phyloP scores from a whole-genome alignment of 1,140 invertebrate genomes.

The Ruditapes philippinarum region DNA sequence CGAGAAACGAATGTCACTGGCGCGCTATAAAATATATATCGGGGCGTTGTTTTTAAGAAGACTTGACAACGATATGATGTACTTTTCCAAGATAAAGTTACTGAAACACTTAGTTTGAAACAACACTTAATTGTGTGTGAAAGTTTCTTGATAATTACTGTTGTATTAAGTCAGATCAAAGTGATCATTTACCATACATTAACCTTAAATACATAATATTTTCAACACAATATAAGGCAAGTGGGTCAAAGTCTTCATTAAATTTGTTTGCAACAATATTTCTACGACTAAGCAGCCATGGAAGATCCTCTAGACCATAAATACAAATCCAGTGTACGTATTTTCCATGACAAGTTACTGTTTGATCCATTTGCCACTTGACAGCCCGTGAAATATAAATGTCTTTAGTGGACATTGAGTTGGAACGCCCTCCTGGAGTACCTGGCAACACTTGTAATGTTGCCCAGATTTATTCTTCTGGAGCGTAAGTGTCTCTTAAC shows the following conservation, averaged over 20 bases:
- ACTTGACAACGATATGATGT: too few relatives aligned
- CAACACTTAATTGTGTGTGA: too few relatives aligned
- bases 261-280: conserved; percentile 50
- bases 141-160: too few relatives aligned
- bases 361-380: conserved; percentile 21
- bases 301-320: background rate
- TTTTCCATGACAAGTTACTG: conserved; percentile 19
- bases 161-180: too few relatives aligned
- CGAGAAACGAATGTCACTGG: too few relatives aligned
- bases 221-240: conserved; percentile 30
- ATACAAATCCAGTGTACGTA: conserved; percentile 39
- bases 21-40: too few relatives aligned
- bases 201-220: conserved; percentile 22
- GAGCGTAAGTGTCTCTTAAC: conserved; percentile 43
- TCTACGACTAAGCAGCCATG: conserved; percentile 18
- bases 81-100: too few relatives aligned
- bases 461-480: conserved; percentile 51
- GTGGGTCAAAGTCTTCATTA: conserved; percentile 14
- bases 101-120: too few relatives aligned
- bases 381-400: conserved; percentile 22
- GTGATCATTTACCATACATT: background rate
- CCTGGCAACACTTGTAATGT: conserved; percentile 19
- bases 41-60: too few relatives aligned
- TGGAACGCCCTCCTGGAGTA: background rate
- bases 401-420: background rate